phyloP scores from a whole-genome alignment of 1,140 invertebrate genomes.

The Camponotus pennsylvanicus region DNA sequence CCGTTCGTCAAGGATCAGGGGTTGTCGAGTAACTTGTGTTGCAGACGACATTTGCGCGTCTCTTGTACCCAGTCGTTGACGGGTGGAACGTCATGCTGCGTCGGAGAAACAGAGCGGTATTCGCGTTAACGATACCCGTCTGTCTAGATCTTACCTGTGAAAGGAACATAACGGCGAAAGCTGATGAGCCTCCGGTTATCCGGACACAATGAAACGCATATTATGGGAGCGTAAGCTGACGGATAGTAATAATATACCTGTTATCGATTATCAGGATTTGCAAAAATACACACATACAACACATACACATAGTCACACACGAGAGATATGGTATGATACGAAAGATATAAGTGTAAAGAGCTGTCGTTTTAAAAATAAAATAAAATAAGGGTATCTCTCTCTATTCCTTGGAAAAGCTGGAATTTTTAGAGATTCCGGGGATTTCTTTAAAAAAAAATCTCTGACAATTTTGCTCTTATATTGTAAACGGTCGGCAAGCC shows the following conservation, averaged over 20 bases:
- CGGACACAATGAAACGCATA: slow-evolving; percentile 6
- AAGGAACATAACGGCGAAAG: background rate
- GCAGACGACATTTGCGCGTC: slow-evolving; percentile 23
- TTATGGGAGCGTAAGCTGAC: background rate
- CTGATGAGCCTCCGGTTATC: slow-evolving; percentile 32
- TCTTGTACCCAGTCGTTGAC: background rate
- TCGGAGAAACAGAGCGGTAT: background rate
- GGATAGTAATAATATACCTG: slow-evolving; percentile 5
- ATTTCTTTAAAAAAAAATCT: too few species aligned
- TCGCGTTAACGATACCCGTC: slow-evolving; percentile 16
- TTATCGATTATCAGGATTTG: slow-evolving; percentile 9
- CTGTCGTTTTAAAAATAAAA: too few species aligned
- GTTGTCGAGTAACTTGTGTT: slow-evolving; percentile 58
- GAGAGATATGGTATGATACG: background rate
- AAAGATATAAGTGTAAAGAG: too few species aligned
- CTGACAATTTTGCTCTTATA: too few species aligned
- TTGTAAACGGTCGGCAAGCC: too few species aligned
- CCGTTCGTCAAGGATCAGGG: slow-evolving; percentile 11
- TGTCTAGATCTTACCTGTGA: slow-evolving; percentile 38
- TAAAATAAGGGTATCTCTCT: too few species aligned
- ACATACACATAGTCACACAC: too few species aligned
- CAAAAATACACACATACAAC: background rate
- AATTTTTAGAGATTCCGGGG: too few species aligned
- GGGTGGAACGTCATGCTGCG: slow-evolving; percentile 12
- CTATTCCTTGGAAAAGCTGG: too few species aligned